Evolutionary conservation across 2,888 invertebrate species (phyloP).

Genomic region (Ditula angustiorana): DNA sequence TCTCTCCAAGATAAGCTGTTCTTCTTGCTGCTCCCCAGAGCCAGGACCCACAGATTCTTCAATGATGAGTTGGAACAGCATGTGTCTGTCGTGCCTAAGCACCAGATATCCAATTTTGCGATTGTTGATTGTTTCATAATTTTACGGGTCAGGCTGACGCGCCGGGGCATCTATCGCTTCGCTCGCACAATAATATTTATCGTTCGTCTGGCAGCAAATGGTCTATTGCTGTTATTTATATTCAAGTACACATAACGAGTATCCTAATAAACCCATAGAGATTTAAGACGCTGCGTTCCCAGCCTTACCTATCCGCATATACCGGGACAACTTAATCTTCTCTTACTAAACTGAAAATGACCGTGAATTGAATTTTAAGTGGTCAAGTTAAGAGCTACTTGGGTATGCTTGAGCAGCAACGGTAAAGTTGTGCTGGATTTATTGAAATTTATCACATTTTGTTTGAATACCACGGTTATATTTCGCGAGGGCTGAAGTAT

Average conservation of each 20-base stretch:
- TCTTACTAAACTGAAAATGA: neutral
- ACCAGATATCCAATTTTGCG: no score
- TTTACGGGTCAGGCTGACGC: no score
- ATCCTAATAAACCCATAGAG: constrained; percentile 55
- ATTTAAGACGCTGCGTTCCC: constrained; percentile 54
- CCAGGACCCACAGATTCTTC: no score
- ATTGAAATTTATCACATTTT: constrained; percentile 43
- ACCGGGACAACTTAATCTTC: constrained; percentile 41
- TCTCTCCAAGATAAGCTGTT: no score
- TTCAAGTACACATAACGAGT: constrained; percentile 36
- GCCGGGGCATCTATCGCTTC: neutral
- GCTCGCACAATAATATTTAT: neutral
- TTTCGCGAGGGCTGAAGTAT: neutral
- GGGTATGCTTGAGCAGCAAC: neutral
- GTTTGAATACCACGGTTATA: constrained; percentile 26
- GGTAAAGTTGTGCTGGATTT: constrained; percentile 15
- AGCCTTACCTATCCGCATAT: constrained; percentile 48
- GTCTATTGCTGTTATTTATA: neutral
- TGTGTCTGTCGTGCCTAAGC: no score
- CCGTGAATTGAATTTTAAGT: neutral
- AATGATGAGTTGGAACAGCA: no score
- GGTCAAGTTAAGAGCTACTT: neutral
- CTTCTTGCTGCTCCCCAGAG: no score
- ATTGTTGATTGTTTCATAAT: no score
- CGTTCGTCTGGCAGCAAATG: neutral